Evolutionary conservation across 30 jellyfish, hydroid and myxozoan genomes (phyloP).

Genomic region (Chrysaora quinquecirrha): DNA sequence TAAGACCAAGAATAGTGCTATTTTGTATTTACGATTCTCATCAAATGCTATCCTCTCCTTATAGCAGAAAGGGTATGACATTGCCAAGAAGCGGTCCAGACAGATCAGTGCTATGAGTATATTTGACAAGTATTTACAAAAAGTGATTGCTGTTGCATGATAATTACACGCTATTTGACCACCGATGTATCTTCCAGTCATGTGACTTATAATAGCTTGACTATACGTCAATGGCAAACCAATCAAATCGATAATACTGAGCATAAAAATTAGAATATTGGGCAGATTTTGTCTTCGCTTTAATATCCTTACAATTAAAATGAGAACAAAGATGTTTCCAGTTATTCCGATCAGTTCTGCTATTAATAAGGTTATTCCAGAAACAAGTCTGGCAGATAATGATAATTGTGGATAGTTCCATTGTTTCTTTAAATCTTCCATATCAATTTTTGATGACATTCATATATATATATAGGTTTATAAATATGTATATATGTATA

Average conservation of each 20-base stretch:
- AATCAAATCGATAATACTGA: conserved; percentile 48
- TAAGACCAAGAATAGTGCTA: conserved; percentile 5
- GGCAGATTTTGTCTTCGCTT: conserved; percentile 72
- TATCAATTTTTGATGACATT: too few species aligned
- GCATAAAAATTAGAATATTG: conserved; percentile 53
- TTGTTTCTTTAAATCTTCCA: conserved; percentile 26
- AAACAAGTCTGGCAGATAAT: conserved; percentile 50
- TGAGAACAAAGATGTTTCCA: conserved; percentile 77
- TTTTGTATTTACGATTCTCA: conserved; percentile 30
- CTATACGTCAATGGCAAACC: conserved; percentile 61
- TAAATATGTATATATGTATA: too few species aligned
- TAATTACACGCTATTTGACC: conserved; percentile 69
- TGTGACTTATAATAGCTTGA: conserved; percentile 70
- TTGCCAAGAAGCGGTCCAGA: conserved; percentile 78
- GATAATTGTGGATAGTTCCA: conserved; percentile 48
- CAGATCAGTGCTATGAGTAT: conserved; percentile 49
- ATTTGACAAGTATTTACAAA: conserved; percentile 55
- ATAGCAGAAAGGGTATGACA: conserved; percentile 87
- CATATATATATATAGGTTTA: too few species aligned
- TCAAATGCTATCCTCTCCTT: conserved; percentile 57
- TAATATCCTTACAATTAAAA: conserved; percentile 34
- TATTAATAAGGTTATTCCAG: conserved; percentile 58
- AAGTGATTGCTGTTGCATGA: conserved; percentile 67
- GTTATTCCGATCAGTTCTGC: conserved; percentile 69
- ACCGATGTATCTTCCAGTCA: conserved; percentile 58